Conservation (phyloP, 2,888 invertebrate species). For the Drosophila neonasuta region DNA sequence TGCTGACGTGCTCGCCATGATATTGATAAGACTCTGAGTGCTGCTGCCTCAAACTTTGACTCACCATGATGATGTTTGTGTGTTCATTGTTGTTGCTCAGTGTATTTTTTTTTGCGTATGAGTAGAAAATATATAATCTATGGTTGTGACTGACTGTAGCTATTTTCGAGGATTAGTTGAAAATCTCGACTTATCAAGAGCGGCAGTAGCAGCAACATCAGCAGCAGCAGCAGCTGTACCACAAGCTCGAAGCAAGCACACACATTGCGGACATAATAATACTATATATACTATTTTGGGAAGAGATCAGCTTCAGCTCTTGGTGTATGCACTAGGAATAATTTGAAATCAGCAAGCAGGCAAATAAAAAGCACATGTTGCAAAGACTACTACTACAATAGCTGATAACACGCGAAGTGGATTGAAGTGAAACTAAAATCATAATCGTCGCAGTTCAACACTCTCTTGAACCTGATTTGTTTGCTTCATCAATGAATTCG, state of each 20-base stretch:
- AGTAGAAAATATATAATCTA: slow-evolving; percentile 44
- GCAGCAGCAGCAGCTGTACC: slow-evolving; percentile 12
- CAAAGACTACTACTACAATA: slow-evolving; percentile 23
- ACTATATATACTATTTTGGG: neutral
- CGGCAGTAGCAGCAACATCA: slow-evolving; percentile 20
- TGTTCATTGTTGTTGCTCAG: slow-evolving; percentile 9
- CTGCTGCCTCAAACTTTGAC: slow-evolving; percentile 50
- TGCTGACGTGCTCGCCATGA: slow-evolving; percentile 32
- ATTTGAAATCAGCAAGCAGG: slow-evolving; percentile 8
- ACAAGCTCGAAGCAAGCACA: slow-evolving; percentile 18
- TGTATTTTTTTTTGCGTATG: slow-evolving; percentile 41
- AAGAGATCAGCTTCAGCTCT: slow-evolving; percentile 22
- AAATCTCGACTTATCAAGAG: slow-evolving; percentile 64
- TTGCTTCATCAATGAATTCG: neutral
- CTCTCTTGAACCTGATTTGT: neutral
- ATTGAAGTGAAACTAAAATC: neutral
- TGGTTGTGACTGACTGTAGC: slow-evolving; percentile 41
- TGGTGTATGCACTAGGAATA: slow-evolving; percentile 25
- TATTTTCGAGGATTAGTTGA: slow-evolving; percentile 69
- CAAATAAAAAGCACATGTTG: slow-evolving; percentile 22
- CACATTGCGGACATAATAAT: neutral
- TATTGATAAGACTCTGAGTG: slow-evolving; percentile 55
- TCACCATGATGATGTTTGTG: slow-evolving; percentile 34
- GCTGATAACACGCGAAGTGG: slow-evolving; percentile 46
- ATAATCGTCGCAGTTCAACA: neutral